A percentile compares a stretch with the other conserved stretches of the same genome.
These are phyloP conservation scores for Perithous albicinctus DNA, from an alignment of 2,888 invertebrate species.

Conservation along the genomic window DNA sequence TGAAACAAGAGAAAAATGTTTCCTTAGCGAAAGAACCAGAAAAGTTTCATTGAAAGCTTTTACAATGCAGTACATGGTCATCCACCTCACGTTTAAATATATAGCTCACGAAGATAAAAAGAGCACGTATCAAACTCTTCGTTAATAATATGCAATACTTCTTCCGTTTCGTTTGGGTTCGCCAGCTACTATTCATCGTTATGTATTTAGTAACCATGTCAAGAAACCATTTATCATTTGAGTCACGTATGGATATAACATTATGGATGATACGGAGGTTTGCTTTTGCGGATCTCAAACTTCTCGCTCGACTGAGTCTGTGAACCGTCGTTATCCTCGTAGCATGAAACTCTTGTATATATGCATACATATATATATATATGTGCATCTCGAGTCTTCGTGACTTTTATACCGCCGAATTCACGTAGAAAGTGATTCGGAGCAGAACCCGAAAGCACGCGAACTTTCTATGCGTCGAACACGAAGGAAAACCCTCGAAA, in stretches of 20 bases:
- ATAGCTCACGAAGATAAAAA: not conserved
- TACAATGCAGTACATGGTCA: not conserved
- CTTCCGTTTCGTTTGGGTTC: constrained; percentile 29
- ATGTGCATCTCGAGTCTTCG: constrained; percentile 5
- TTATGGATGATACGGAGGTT: constrained; percentile 6
- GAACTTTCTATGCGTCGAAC: constrained; percentile 47
- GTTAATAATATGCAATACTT: constrained; percentile 20
- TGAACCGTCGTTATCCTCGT: constrained; percentile 2
- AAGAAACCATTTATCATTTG: constrained; percentile 27
- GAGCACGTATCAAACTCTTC: not conserved
- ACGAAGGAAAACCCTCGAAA: constrained; percentile 28
- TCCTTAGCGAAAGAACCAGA: not conserved
- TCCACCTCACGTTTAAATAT: constrained; percentile 10
- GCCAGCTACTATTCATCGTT: constrained; percentile 12
- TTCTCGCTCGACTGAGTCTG: constrained; percentile 14
- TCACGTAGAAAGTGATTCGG: constrained; percentile 61
- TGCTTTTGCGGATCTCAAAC: constrained; percentile 8
- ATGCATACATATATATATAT: not conserved
- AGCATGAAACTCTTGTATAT: not conserved
- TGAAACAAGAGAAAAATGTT: not conserved
- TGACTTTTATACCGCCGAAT: constrained; percentile 27
- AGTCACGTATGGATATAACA: constrained; percentile 51
- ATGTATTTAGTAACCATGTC: constrained; percentile 31
- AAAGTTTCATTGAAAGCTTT: not conserved
- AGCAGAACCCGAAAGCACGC: constrained; percentile 55